Conservation (phyloP, 2,113 vertebrate genomes). For the Hippoglossus stenolepis region DNA sequence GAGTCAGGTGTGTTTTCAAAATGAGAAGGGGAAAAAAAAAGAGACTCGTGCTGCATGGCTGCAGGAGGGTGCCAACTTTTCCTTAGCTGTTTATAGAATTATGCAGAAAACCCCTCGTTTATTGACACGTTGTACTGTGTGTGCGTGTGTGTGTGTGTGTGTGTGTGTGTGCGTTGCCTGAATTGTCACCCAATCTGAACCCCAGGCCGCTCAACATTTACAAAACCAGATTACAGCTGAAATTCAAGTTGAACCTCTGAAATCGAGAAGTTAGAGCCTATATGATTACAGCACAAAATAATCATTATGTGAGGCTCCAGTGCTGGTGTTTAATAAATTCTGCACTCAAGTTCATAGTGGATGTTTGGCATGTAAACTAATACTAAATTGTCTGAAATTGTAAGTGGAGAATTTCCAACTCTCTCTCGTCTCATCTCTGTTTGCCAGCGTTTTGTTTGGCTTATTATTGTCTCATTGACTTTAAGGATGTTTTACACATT, state of each 20-base stretch:
- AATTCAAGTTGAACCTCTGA: background rate
- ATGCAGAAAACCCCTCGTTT: background rate
- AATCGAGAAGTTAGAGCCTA: background rate
- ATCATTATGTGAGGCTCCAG: no score
- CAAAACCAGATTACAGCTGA: background rate
- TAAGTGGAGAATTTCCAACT: background rate
- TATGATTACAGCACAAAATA: background rate
- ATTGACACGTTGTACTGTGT: background rate
- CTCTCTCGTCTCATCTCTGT: background rate
- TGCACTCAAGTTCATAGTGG: background rate
- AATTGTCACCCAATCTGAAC: conserved; percentile 29
- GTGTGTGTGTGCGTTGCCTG: background rate
- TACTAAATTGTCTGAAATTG: background rate
- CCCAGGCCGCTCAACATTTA: background rate
- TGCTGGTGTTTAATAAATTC: background rate
- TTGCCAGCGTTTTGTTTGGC: background rate
- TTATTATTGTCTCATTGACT: background rate
- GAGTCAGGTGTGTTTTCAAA: conserved; percentile 1
- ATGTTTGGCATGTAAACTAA: background rate
- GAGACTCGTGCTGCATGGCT: background rate
- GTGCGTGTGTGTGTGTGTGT: background rate
- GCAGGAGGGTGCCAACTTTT: conserved; percentile 14
- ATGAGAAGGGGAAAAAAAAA: no score
- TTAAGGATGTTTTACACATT: background rate
- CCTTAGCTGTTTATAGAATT: background rate